phyloP scores from a whole-genome alignment of 1,140 invertebrate genomes.

The Wasmannia auropunctata region DNA sequence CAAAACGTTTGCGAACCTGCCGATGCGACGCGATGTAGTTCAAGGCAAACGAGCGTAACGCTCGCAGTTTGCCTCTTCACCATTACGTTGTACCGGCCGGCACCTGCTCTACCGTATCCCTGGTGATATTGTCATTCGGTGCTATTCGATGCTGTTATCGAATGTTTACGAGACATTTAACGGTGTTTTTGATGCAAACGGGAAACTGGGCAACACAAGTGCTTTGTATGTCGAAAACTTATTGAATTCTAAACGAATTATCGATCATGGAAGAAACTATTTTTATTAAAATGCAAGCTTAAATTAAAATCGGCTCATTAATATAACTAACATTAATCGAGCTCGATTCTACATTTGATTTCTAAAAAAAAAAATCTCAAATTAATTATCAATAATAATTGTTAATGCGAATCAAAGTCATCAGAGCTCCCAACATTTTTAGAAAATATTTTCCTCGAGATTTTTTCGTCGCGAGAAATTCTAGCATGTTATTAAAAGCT shows the following conservation, averaged over 20 bases:
- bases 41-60: conserved; percentile 27
- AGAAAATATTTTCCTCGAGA: too few relatives aligned
- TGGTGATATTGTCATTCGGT: conserved; percentile 42
- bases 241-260: background rate
- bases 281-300: background rate
- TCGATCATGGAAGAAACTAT: background rate
- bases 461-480: conserved; percentile 32
- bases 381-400: too few relatives aligned
- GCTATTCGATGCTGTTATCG: conserved; percentile 39
- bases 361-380: background rate
- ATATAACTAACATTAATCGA: background rate
- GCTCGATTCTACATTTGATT: background rate
- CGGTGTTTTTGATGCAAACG: conserved; percentile 29
- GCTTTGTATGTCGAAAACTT: conserved; percentile 2
- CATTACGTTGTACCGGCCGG: conserved; percentile 1
- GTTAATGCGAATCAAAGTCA: background rate
- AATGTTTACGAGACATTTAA: conserved; percentile 55
- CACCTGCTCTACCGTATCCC: background rate
- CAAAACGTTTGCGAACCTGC: conserved; percentile 33
- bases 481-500: conserved; percentile 40
- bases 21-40: background rate
- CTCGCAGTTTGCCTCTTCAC: conserved; percentile 48
- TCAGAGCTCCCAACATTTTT: background rate
- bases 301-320: background rate
- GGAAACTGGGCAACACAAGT: background rate